Evolutionary conservation across 2,888 invertebrate species (phyloP), one percentile per base, ranked within the genome.

Genomic region (Mythimna pallens): DNA sequence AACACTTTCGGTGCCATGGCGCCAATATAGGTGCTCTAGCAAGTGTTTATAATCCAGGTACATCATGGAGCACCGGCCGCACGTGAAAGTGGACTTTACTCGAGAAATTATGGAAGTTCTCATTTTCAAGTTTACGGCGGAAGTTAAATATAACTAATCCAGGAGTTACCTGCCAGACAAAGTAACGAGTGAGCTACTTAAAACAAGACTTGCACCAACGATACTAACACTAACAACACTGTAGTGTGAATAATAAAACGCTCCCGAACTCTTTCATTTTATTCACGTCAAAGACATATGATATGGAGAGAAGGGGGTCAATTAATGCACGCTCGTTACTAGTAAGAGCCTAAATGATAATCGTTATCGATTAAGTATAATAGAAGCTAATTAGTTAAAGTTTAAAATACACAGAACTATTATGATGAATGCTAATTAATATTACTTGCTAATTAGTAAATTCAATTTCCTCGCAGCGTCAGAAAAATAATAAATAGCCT

Each of bases 11-110:
- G 94, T 94, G 8, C 94, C 94, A 73, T 95, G 94, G 9, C 92
- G 88, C 94, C 94, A 94, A 79, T 91, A 95, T 36, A 95, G 81
- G 82, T 95, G 95, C 74, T 92, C 93, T 6, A 95, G 74, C 52
- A 95, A 86, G 43, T 84, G 87, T 72, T 92, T 91, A 80, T 94
- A 94, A 36, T 91, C 89, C 8, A 82, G 82, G 81, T 92, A 95
- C 58, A 86, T 84, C 87, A 92, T 89, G 7, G 84, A 79, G 67
- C 95, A 94, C 54, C 87, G 84, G 25, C 90, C 91, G 79, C 95
- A 94, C 20, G 87, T 88, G 84, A 89, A 86, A 61, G 72, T 76
- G n/a, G 79, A 58, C 63, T 87, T 83, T 65, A 86, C 78, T 71
- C 80, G 72, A 34, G 85, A 80, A 80, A 74, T 86, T 84, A 86